Evolutionary conservation across 2,113 vertebrate genomes (phyloP).

Genomic region (Aspidoscelis tigris): DNA sequence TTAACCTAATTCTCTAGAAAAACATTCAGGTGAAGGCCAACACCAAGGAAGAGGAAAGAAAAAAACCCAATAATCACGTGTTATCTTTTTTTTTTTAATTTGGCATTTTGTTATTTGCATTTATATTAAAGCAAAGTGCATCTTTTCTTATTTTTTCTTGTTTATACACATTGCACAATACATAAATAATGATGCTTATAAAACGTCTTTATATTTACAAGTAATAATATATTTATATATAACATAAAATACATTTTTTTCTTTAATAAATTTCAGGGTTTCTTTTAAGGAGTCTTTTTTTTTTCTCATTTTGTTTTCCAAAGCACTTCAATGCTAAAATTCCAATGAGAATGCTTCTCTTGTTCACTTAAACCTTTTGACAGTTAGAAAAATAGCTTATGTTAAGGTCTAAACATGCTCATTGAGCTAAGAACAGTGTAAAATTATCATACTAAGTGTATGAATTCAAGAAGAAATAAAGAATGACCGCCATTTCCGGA

Average conservation of each 20-base stretch:
- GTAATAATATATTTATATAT: slow-evolving; percentile 99
- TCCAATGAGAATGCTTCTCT: slow-evolving; percentile 82
- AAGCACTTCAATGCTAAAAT: slow-evolving; percentile 84
- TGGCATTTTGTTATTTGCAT: slow-evolving; percentile 98
- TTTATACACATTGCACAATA: slow-evolving; percentile 99
- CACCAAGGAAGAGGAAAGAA: slow-evolving; percentile 67
- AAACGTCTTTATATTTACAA: slow-evolving; percentile 99
- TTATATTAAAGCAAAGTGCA: slow-evolving; percentile 99
- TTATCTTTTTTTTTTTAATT: slow-evolving; percentile 88
- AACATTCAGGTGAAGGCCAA: slow-evolving; percentile 78
- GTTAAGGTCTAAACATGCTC: slow-evolving; percentile 85
- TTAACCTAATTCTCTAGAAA: slow-evolving; percentile 82
- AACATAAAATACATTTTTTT: slow-evolving; percentile 99
- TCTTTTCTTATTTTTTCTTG: slow-evolving; percentile 95
- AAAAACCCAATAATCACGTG: slow-evolving; percentile 71
- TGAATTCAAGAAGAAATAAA: slow-evolving; percentile 80
- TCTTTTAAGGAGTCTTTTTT: slow-evolving; percentile 84
- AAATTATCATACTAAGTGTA: slow-evolving; percentile 82
- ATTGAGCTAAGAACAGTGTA: slow-evolving; percentile 87
- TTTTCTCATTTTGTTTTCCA: slow-evolving; percentile 71
- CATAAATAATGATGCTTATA: slow-evolving; percentile 99
- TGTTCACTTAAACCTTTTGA: slow-evolving; percentile 83
- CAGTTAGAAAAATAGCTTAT: slow-evolving; percentile 89
- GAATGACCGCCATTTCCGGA: slow-evolving; percentile 72
- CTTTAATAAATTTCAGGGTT: slow-evolving; percentile 94